Base-by-base conservation (phyloP, 2,797 vertebrate species). In the Betta splendens region DNA sequence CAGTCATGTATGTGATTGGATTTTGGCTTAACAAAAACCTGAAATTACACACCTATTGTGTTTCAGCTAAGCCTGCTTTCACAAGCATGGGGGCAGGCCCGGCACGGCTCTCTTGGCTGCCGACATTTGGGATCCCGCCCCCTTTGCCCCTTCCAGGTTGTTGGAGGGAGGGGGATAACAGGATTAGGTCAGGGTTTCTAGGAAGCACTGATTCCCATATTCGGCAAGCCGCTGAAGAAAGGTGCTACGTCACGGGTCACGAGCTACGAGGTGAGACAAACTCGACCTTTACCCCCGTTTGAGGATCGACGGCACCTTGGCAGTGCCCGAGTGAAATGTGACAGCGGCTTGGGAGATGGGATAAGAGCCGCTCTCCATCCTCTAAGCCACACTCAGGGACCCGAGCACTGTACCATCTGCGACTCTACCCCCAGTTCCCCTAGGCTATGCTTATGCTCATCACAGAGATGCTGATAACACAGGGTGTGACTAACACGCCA, bases 1-100 rank as follows among this genome's bases (percentile, higher is more conserved):
- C 94, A 95, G 94, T 96, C 95, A 95, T 96, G 95, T 97, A 98
- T 97, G 93, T 98, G 96, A 98, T 98, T 98, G 96, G 95, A 98
- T 98, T 98, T 95, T 88, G 87, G 93, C 93, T 95, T 93, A 95
- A 98, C 95, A 98, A 98, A 92, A 98, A 98, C 94, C 94, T 95
- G 94, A 96, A 97, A 97, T 98, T 96, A 97, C 95, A 97, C 95
- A 96, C 94, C 93, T 95, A 97, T 98, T 98, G 96, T 97, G 94
- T 91, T 86, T 66, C 80, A 80, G 92, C 92, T 97, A 95, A 96
- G 92, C 96, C 90, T 81, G 88, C 94, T 93, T 95, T 94, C 93
- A 91, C 92, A 92, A 93, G 69, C 55, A 92, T 89, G 89, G 89
- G 92, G 92, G 92, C 91, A 91, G 89, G 88, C 90, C 86, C 87